Evolutionary conservation across 2,113 vertebrate species (phyloP), one percentile per base, ranked within the genome.

Genomic region (Macquaria australasica): DNA sequence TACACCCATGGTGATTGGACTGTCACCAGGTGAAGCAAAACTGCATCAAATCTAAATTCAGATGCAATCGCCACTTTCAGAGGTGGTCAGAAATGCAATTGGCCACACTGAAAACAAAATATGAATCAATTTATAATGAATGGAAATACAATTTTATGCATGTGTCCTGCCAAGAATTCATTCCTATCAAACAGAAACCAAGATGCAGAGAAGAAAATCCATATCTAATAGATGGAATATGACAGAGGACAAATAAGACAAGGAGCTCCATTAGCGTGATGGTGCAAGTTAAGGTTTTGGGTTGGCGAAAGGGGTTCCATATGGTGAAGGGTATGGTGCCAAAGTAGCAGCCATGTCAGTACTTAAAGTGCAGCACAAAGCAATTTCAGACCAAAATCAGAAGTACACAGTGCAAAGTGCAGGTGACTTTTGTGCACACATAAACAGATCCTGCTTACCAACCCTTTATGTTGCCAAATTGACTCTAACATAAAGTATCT

Each of bases 41-140:
- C 60, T 48, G 58, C 56, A 71, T 82, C 59, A 64, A 39, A 79
- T 85, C 69, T 41, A 58, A 84, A 83, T 62, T 87, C 72, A 58
- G 74, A 87, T 81, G 73, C 73, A 87, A 83, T 84, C 66, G 8
- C 25, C 39, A 51, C 69, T 81, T 91, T 87, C 81, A 59, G 74
- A 83, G 34, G 83, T 82, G 81, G 89, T 84, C 75, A 59, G 39
- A 78, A 80, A 85, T 86, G 67, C 56, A 63, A 87, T 80, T 80
- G 73, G 84, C 67, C 77, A 73, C 70, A 68, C 53, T 55, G 67
- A 77, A 83, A 87, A 77, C 77, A 80, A 79, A 89, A 80, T 67
- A 62, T 45, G 48, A 87, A 85, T 75, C 66, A 10, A 72, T 74
- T 73, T 76, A 82, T 69, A 83, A 83, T 79, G 67, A 89, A 77